phyloP scores from a whole-genome alignment of 92 coral and sea anemone genomes.

The Heteractis magnifica region DNA sequence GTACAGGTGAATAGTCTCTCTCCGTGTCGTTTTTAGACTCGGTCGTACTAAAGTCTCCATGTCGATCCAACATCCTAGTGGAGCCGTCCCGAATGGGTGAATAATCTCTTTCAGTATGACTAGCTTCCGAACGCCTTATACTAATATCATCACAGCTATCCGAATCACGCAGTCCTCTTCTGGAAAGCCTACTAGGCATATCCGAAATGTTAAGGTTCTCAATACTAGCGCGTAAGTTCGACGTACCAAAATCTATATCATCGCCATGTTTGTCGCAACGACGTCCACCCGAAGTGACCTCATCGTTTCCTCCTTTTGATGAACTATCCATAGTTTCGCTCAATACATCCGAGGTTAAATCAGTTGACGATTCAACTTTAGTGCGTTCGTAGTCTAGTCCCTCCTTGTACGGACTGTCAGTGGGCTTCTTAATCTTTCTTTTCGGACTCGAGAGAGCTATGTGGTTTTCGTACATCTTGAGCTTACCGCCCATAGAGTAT shows the following conservation, averaged over 20 bases:
- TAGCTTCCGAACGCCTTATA: constrained; percentile 6
- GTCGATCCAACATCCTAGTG: constrained; percentile 15
- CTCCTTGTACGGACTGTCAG: constrained; percentile 19
- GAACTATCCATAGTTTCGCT: constrained; percentile 29
- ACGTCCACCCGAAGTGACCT: constrained; percentile 1
- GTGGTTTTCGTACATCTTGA: constrained; percentile 85
- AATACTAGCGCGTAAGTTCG: constrained; percentile 24
- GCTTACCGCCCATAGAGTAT: constrained; percentile 96
- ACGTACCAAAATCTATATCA: constrained; percentile 40
- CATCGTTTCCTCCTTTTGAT: constrained; percentile 3
- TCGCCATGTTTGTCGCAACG: constrained; percentile 16
- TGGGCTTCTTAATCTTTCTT: constrained; percentile 41
- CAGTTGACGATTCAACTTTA: constrained; percentile 18
- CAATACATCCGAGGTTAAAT: constrained; percentile 4
- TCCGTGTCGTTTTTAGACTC: constrained; percentile 26
- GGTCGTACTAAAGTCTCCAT: constrained; percentile 35
- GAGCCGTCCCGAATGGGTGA: constrained; percentile 66
- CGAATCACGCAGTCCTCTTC: neutral
- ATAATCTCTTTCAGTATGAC: constrained; percentile 61
- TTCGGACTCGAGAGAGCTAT: constrained; percentile 75
- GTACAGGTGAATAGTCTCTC: constrained; percentile 34
- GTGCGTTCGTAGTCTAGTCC: constrained; percentile 7
- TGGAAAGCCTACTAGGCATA: constrained; percentile 30
- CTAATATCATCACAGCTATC: constrained; percentile 26
- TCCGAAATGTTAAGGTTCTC: constrained; percentile 41